Percentiles rank a stretch among this genome's conserved stretches.
phyloP scores from a whole-genome alignment of 1,140 invertebrate species.

The Holcopasites calliopsidis region DNA sequence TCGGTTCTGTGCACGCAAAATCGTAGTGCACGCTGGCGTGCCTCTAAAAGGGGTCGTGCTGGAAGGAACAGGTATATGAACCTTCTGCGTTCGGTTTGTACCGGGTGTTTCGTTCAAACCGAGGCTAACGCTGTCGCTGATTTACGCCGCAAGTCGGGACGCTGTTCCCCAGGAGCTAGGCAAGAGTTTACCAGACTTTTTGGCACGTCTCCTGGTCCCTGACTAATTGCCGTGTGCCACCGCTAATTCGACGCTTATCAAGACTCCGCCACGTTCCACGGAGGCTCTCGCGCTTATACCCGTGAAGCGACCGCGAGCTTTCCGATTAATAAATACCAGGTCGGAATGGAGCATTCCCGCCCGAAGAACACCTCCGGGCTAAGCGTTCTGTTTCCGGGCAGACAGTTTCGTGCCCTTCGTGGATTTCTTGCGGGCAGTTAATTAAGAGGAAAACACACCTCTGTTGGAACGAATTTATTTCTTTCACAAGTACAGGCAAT shows the following conservation, averaged over 20 bases:
- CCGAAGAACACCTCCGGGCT: background rate
- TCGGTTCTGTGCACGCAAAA: slow-evolving; percentile 19
- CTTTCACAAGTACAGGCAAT: too few species aligned
- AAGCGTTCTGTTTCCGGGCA: background rate
- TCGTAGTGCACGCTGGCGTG: slow-evolving; percentile 17
- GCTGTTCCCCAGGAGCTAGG: slow-evolving; percentile 55
- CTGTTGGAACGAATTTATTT: too few species aligned
- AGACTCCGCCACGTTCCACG: slow-evolving; percentile 57
- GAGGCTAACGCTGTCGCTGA: slow-evolving; percentile 54
- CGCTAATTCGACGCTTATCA: slow-evolving; percentile 62
- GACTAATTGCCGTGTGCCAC: slow-evolving; percentile 57
- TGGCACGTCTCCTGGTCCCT: slow-evolving; percentile 60
- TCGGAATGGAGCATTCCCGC: slow-evolving; percentile 1
- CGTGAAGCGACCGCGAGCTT: background rate
- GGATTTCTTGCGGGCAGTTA: background rate
- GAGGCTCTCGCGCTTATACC: slow-evolving; percentile 8
- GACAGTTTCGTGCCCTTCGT: too few species aligned
- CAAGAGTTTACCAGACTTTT: slow-evolving; percentile 68
- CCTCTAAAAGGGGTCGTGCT: slow-evolving; percentile 39
- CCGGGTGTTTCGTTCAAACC: slow-evolving; percentile 64
- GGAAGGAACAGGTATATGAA: slow-evolving; percentile 67
- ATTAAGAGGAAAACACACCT: background rate
- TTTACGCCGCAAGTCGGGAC: slow-evolving; percentile 68
- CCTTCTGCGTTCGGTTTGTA: slow-evolving; percentile 63
- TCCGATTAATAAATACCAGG: slow-evolving; percentile 41